These are phyloP conservation scores for Lissocephala sabroskyi DNA, from an alignment of 2,888 invertebrate genomes.

Conservation along the genomic window DNA sequence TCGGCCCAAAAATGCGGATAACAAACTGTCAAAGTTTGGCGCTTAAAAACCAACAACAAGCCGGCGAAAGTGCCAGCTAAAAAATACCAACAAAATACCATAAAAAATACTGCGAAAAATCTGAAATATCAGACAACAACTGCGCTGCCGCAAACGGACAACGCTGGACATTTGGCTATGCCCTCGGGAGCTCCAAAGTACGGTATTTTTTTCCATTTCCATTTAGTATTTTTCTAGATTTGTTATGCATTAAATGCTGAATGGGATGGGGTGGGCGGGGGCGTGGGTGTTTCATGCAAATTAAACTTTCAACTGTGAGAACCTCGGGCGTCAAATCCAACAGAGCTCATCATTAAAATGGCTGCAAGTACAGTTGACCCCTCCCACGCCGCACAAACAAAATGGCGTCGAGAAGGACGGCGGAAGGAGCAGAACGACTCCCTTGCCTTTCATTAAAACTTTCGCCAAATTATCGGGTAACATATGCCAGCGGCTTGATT, in stretches of 20 bases:
- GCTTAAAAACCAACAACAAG: constrained; percentile 51
- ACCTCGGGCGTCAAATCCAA: no score
- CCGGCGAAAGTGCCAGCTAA: no score
- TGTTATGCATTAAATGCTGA: constrained; percentile 34
- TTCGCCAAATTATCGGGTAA: constrained; percentile 73
- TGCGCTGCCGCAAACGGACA: constrained; percentile 30
- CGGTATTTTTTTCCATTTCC: neutral
- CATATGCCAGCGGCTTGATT: constrained; percentile 71
- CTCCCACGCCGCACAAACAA: no score
- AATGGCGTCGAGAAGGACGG: constrained; percentile 4
- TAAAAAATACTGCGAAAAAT: constrained; percentile 12
- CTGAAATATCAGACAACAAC: no score
- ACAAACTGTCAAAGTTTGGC: constrained; percentile 68
- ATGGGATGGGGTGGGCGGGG: neutral
- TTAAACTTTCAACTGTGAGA: no score
- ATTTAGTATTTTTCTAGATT: constrained; percentile 13
- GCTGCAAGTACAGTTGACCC: no score
- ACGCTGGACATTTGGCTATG: constrained; percentile 26
- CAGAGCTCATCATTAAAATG: no score
- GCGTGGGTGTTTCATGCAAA: no score
- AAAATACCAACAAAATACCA: neutral
- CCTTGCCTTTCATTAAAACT: constrained; percentile 73
- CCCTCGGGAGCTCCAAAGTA: constrained; percentile 7
- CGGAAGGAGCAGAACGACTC: constrained; percentile 68
- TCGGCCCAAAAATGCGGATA: constrained; percentile 50